phyloP scores from a whole-genome alignment of 1,140 invertebrate species.

The Triops cancriformis region DNA sequence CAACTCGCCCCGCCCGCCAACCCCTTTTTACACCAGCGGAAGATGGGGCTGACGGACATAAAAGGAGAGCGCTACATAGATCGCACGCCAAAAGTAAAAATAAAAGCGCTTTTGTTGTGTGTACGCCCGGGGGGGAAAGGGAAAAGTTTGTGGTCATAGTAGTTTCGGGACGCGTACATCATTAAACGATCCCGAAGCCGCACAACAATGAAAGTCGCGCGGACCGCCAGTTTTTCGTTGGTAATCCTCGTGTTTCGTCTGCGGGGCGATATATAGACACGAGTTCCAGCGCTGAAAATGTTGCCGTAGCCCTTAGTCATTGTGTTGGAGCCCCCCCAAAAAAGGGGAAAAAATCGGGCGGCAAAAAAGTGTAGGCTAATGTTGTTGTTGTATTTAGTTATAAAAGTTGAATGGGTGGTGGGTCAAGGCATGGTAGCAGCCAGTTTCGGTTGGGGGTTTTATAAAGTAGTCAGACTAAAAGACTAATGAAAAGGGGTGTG shows the following conservation, averaged over 20 bases:
- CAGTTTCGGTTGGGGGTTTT: not conserved
- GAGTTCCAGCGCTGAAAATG: no score
- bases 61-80: not conserved
- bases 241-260: no score
- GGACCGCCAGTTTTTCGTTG: not conserved
- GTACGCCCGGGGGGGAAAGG: not conserved
- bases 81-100: slow-evolving; percentile 9
- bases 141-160: not conserved
- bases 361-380: no score
- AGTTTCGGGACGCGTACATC: not conserved
- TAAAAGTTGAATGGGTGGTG: not conserved
- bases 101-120: not conserved
- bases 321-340: no score
- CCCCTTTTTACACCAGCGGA: not conserved
- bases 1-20: no score
- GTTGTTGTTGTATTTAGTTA: not conserved
- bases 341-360: no score
- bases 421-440: not conserved
- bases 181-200: not conserved
- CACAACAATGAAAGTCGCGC: not conserved
- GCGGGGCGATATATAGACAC: no score
- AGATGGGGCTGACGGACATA: not conserved
- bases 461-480: not conserved
- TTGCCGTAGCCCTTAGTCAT: no score
- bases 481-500: not conserved